phyloP scores from a whole-genome alignment of 1,140 invertebrate genomes.

The Apis dorsata region DNA sequence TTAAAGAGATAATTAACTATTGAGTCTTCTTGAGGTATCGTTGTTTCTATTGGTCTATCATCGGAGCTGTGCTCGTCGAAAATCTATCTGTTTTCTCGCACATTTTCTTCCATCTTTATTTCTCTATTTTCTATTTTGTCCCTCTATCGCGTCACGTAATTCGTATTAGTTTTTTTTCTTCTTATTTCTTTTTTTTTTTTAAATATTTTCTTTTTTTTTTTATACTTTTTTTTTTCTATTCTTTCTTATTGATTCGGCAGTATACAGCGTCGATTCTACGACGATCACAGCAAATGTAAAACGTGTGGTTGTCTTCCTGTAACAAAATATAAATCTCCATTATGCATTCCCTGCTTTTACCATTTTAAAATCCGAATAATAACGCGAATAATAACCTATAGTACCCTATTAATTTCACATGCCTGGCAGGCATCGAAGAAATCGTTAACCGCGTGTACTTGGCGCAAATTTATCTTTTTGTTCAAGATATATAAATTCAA shows the following conservation, averaged over 20 bases:
- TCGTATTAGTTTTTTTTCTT: neutral
- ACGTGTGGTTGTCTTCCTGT: constrained; percentile 75
- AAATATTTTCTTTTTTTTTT: neutral
- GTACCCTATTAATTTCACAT: constrained; percentile 67
- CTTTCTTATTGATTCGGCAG: constrained; percentile 42
- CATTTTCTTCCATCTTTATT: neutral
- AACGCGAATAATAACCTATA: constrained; percentile 71
- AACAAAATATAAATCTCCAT: constrained; percentile 81
- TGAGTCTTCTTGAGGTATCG: constrained; percentile 80
- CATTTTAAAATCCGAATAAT: constrained; percentile 74
- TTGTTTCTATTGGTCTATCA: constrained; percentile 81
- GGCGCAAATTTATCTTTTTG: constrained; percentile 9
- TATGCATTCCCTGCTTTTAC: constrained; percentile 73
- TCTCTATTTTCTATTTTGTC: neutral
- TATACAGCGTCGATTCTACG: constrained; percentile 53
- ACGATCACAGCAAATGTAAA: constrained; percentile 71
- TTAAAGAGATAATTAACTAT: constrained; percentile 79
- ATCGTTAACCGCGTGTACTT: constrained; percentile 18
- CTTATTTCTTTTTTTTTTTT: neutral
- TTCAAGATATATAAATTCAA: constrained; percentile 23
- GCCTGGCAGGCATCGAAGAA: constrained; percentile 31
- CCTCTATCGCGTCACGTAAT: too few species aligned
- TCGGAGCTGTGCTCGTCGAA: constrained; percentile 69
- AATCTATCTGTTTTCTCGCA: constrained; percentile 41
- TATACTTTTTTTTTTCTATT: neutral